phyloP scores from a whole-genome alignment of 2,797 vertebrate genomes.

The Coranthus polyacanthus region DNA sequence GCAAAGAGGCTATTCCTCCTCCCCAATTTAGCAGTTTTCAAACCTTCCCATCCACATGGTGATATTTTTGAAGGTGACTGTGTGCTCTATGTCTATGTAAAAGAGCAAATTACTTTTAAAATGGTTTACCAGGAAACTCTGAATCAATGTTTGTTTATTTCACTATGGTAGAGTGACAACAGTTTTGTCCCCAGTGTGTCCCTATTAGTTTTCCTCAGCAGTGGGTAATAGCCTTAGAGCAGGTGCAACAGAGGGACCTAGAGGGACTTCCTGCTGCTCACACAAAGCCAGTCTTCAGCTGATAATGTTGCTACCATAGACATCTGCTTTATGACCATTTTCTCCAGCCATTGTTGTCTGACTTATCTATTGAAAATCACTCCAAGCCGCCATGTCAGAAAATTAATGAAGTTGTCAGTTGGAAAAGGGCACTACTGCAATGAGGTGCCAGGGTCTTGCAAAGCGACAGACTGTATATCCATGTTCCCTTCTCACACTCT shows the following conservation, averaged over 20 bases:
- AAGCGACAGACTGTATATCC: constrained; percentile 66
- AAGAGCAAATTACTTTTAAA: constrained; percentile 34
- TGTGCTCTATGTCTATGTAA: constrained; percentile 29
- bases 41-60: constrained; percentile 30
- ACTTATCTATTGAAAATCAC: constrained; percentile 78
- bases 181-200: constrained; percentile 66
- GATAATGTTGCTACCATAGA: constrained; percentile 55
- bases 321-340: constrained; percentile 68
- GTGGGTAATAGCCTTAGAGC: constrained; percentile 63
- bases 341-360: constrained; percentile 63
- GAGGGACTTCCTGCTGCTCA: constrained; percentile 62
- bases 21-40: constrained; percentile 57
- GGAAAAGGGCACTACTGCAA: constrained; percentile 72
- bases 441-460: constrained; percentile 67
- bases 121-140: constrained; percentile 23
- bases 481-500: constrained; percentile 57
- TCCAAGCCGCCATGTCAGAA: constrained; percentile 61
- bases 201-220: constrained; percentile 63
- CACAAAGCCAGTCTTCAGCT: constrained; percentile 66
- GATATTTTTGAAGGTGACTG: constrained; percentile 40
- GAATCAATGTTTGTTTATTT: constrained; percentile 68
- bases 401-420: constrained; percentile 81
- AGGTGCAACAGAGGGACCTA: constrained; percentile 69
- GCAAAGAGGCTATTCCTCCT: constrained; percentile 56
- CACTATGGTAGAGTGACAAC: constrained; percentile 60